These are phyloP conservation scores for Pterophyllum scalare DNA, from an alignment of 2,113 vertebrate species.

Conservation along the genomic window DNA sequence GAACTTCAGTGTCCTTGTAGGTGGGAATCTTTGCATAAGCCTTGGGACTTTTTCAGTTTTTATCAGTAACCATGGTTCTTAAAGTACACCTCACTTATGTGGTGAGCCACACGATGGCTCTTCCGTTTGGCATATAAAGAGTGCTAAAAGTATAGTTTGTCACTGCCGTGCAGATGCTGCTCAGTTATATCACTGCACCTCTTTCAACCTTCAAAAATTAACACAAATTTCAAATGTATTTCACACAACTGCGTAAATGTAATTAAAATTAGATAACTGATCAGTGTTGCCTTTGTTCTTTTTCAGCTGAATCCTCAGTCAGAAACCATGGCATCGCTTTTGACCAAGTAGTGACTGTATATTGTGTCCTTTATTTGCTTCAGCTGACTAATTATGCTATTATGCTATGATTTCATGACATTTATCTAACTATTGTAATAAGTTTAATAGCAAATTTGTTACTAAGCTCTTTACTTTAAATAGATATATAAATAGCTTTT, in stretches of 20 bases:
- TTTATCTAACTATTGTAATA: neutral
- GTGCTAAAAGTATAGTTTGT: neutral
- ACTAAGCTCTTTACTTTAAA: neutral
- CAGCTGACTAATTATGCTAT: neutral
- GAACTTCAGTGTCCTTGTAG: neutral
- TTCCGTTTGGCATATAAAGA: neutral
- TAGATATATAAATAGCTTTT: neutral
- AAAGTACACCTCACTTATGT: neutral
- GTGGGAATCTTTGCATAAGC: neutral
- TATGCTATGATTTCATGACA: neutral
- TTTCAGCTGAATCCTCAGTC: rapidly evolving
- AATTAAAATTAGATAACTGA: neutral
- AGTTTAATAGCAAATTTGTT: neutral
- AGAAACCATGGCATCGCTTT: neutral
- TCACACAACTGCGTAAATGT: neutral
- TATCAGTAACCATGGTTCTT: neutral
- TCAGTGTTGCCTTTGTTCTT: neutral
- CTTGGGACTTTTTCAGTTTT: neutral
- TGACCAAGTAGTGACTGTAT: neutral
- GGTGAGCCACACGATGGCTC: neutral
- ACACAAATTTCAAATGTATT: neutral
- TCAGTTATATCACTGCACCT: neutral
- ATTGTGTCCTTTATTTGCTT: neutral
- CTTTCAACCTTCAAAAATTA: neutral
- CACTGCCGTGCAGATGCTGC: neutral